Conservation (phyloP, 1,140 invertebrate species). For the Varroa destructor region DNA sequence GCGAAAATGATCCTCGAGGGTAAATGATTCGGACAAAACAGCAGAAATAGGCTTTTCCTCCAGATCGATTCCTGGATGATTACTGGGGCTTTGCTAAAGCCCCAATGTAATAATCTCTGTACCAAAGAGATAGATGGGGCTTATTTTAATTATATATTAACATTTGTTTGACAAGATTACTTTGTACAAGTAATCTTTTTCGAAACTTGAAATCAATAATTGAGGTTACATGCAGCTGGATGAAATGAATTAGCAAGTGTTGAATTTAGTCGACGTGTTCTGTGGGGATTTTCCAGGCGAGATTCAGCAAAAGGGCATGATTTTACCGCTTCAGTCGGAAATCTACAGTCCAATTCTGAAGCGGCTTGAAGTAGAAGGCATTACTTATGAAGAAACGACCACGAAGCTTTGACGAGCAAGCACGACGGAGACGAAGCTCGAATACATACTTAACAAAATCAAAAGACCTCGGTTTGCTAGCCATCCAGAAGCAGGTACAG, state of each 20-base stretch:
- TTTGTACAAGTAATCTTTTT: constrained; percentile 11
- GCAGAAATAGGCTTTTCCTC: not conserved
- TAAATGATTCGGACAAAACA: constrained; percentile 39
- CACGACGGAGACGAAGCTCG: not conserved
- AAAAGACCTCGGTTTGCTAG: no score
- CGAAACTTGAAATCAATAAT: not conserved
- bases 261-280: constrained; percentile 11
- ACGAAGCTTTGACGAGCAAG: constrained; percentile 10
- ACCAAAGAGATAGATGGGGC: no score
- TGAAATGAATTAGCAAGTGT: not conserved
- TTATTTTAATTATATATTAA: no score
- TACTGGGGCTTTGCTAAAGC: not conserved
- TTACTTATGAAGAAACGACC: constrained; percentile 53
- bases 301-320: constrained; percentile 82
- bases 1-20: constrained; percentile 93
- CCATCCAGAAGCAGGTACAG: no score
- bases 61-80: not conserved
- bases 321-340: constrained; percentile 71
- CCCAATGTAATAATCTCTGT: not conserved
- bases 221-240: not conserved
- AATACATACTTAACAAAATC: no score
- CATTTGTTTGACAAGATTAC: not conserved
- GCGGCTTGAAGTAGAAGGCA: constrained; percentile 66
- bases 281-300: constrained; percentile 52
- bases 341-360: constrained; percentile 80